Conservation (phyloP, 2,113 vertebrate genomes). For the Hypocryptadius cinnamomeus region DNA sequence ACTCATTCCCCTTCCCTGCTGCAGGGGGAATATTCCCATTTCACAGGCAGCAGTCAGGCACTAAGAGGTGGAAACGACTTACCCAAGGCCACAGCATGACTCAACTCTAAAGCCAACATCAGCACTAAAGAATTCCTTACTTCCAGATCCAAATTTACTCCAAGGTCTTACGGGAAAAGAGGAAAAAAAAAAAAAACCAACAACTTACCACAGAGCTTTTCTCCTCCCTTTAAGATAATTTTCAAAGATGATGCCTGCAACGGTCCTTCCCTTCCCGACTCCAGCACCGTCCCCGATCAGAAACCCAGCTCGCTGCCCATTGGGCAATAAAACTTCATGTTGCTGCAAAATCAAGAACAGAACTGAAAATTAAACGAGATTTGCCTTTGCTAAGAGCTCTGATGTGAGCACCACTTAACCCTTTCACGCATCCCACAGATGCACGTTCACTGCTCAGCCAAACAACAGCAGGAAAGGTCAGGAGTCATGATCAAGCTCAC, state of each 20-base stretch:
- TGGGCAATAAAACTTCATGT: conserved; percentile 94
- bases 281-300: conserved; percentile 94
- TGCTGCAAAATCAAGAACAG: conserved; percentile 70
- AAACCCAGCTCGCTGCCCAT: conserved; percentile 90
- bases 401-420: not conserved
- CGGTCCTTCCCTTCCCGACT: conserved; percentile 93
- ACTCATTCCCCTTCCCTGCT: not conserved
- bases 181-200: not conserved
- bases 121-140: conserved; percentile 42
- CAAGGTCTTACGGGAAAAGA: not conserved
- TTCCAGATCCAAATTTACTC: conserved; percentile 4
- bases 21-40: conserved; percentile 1
- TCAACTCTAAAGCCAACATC: conserved; percentile 32
- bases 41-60: not conserved
- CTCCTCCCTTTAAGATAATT: conserved; percentile 88
- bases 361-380: not conserved
- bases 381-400: not conserved
- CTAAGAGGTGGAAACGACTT: conserved; percentile 20
- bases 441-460: not conserved
- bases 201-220: conserved; percentile 88
- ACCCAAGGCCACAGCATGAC: conserved; percentile 37
- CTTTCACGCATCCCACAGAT: fast-evolving
- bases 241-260: conserved; percentile 93
- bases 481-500: not conserved
- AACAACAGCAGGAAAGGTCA: fast-evolving